These are phyloP conservation scores for Isaurus tuberculatus DNA, from an alignment of 92 coral and sea anemone genomes.

Conservation along the genomic window DNA sequence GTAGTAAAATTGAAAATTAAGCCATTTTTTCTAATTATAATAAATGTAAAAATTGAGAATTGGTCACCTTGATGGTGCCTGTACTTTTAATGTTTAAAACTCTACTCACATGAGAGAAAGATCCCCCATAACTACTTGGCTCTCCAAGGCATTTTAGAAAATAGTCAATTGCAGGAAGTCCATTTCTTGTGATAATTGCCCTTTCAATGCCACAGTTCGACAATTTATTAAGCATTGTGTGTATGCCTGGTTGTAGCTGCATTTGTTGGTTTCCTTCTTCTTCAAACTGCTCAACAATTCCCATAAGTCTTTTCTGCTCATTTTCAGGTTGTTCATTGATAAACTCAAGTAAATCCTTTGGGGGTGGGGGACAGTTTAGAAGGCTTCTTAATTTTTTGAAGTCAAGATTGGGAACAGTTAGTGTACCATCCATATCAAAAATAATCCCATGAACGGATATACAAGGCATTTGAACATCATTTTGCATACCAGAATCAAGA, in stretches of 20 bases:
- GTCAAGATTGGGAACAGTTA: conserved; percentile 84
- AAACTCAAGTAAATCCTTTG: conserved; percentile 71
- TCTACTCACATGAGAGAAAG: conserved; percentile 87
- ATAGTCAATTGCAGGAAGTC: conserved; percentile 77
- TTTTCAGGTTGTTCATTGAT: conserved; percentile 68
- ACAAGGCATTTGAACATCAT: conserved; percentile 4
- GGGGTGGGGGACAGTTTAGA: conserved; percentile 74
- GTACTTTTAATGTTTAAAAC: background rate
- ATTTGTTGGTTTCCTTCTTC: conserved; percentile 84
- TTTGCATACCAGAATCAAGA: conserved; percentile 13
- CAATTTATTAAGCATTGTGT: conserved; percentile 68
- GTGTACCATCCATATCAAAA: conserved; percentile 93
- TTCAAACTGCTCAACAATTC: conserved; percentile 87
- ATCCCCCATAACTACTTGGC: conserved; percentile 78
- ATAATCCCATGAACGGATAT: conserved; percentile 81
- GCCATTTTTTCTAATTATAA: no score
- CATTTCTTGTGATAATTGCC: conserved; percentile 90
- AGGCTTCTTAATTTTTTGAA: conserved; percentile 68
- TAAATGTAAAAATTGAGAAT: no score
- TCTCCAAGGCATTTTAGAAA: conserved; percentile 75
- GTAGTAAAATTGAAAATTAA: no score
- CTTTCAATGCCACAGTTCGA: conserved; percentile 65
- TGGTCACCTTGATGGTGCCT: no score
- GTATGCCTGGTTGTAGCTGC: conserved; percentile 88
- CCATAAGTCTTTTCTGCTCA: conserved; percentile 61